Evolutionary conservation across 2,888 invertebrate genomes (phyloP), one percentile per base, ranked within the genome.

Genomic region (Ennomos fuscantarius): DNA sequence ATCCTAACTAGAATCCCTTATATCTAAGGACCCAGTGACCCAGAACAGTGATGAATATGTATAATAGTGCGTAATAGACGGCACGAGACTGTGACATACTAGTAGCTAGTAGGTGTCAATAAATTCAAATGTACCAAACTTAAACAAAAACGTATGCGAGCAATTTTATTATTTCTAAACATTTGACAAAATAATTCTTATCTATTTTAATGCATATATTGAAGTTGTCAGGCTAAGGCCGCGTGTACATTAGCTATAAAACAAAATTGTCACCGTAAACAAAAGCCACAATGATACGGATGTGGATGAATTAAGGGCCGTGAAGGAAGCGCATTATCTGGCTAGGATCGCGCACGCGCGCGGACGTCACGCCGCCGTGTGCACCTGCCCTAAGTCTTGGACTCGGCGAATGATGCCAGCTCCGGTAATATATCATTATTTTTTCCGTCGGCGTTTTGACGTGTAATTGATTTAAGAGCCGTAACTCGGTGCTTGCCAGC

Each of bases 361-460:
- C 56, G 58, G 53, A 13, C 64, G 67, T 65, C 68, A 63, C 68
- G 72, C 65, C 67, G 64, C 66, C 65, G 68, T 76, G 70, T 79
- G 70, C 87, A 86, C 86, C 86, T 85, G 86, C 81, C 82, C 66
- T 77, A 72, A 74, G 59, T 63, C 10, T 46, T 46, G 60, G 52
- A 42, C 45, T 54, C 50, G 54, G 49, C 10, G 40, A 11, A 42
- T 40, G 50, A 50, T 43, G 43, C 51, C 50, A 34, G 63, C 62
- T 53, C 59, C 48, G 50, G 55, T 60, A 65, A 62, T 60, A 59
- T 62, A 66, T 69, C 67, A 62, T 68, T 62, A 68, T 63, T 68
- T 62, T 67, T 68, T 63, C 49, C 59, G 2, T 52, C 41, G 46
- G 49, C 54, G 24, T 59, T 60, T 62, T 65, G 67, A 68, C 65